These are phyloP conservation scores for Mustelus asterias DNA, from an alignment of 2,113 vertebrate species.

Conservation along the genomic window DNA sequence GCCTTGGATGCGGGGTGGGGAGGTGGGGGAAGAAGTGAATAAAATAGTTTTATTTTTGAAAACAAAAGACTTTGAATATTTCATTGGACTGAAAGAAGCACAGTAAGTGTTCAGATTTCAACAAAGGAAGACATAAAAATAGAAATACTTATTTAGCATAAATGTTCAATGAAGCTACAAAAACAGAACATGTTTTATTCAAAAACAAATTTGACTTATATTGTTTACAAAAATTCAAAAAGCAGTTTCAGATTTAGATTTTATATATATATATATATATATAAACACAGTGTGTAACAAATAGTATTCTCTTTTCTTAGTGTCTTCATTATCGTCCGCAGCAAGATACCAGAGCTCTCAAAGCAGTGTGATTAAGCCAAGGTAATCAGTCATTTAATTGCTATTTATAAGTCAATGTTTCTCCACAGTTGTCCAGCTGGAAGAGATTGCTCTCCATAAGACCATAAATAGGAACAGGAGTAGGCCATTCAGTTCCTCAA, in stretches of 20 bases:
- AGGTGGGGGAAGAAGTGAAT: background rate
- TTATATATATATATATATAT: background rate
- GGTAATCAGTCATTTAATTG: constrained; percentile 44
- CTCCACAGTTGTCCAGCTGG: background rate
- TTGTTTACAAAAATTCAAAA: background rate
- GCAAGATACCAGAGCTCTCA: constrained; percentile 46
- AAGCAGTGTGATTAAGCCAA: constrained; percentile 27
- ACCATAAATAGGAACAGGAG: too few relatives aligned
- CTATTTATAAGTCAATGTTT: background rate
- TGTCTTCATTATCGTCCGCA: background rate
- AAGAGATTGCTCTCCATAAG: too few relatives aligned
- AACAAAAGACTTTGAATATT: background rate
- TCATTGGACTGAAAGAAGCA: background rate
- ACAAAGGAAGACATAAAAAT: background rate
- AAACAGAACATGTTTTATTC: background rate
- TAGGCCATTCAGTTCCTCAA: too few relatives aligned
- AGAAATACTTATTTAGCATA: background rate
- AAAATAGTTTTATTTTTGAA: background rate
- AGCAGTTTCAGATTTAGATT: background rate
- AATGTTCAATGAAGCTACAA: background rate
- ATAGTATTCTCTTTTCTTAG: constrained; percentile 41
- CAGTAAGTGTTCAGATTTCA: background rate
- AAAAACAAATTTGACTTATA: background rate
- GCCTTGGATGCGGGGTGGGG: too few relatives aligned
- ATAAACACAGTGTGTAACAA: constrained; percentile 1